phyloP scores from a whole-genome alignment of 2,888 invertebrate species.

The Acronicta leporina region DNA sequence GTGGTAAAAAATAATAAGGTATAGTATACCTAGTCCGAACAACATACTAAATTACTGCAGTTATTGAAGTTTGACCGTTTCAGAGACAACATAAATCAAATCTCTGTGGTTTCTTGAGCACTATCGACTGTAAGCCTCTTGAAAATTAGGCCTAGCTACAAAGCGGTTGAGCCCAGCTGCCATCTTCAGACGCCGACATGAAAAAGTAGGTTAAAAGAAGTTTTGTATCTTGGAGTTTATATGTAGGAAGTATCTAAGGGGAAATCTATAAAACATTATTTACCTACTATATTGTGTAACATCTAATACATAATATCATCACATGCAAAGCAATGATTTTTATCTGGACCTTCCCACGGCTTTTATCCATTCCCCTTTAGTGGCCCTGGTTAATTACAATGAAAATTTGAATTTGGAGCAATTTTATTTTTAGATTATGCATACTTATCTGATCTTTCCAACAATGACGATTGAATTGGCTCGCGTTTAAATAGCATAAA shows the following conservation, averaged over 20 bases:
- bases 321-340: slow-evolving; percentile 60
- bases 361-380: slow-evolving; percentile 53
- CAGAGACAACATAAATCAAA: slow-evolving; percentile 44
- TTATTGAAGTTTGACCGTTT: slow-evolving; percentile 25
- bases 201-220: slow-evolving; percentile 67
- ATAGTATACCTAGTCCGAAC: slow-evolving; percentile 13
- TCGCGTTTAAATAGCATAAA: slow-evolving; percentile 29
- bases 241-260: slow-evolving; percentile 13
- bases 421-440: slow-evolving; percentile 46
- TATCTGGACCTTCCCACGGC: slow-evolving; percentile 71
- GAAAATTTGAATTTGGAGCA: slow-evolving; percentile 51
- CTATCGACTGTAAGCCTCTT: slow-evolving; percentile 43
- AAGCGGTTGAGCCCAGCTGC: slow-evolving; percentile 56
- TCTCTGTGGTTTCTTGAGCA: slow-evolving; percentile 26
- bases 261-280: neutral
- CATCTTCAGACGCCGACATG: slow-evolving; percentile 52
- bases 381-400: slow-evolving; percentile 61
- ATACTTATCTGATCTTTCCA: slow-evolving; percentile 26
- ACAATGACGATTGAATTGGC: slow-evolving; percentile 5
- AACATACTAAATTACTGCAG: slow-evolving; percentile 8
- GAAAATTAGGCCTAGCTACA: slow-evolving; percentile 45
- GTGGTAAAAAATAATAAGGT: slow-evolving; percentile 7
- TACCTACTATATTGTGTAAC: neutral
- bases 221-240: slow-evolving; percentile 49
- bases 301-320: slow-evolving; percentile 34